Base-by-base conservation (phyloP, 2,888 invertebrate species). In the Lymantria dispar region DNA sequence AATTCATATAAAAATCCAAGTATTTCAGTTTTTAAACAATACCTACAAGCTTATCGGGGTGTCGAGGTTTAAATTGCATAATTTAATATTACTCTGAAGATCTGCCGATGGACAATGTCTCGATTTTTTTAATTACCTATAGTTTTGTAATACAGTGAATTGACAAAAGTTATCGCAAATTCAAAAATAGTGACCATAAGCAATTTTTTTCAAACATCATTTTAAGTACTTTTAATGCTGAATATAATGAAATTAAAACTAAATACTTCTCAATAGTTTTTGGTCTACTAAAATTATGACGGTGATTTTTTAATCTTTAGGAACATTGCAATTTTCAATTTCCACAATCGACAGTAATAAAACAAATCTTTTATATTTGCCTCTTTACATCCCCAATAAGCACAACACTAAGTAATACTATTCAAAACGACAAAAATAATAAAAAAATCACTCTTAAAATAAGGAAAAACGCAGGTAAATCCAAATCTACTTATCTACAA, bases 1-100 rank as follows among this genome's bases (percentile, higher is more conserved):
- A 89, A 89, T 87, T 88, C 89, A 89, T 88, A 89, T 89, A 89
- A 89, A 89, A 89, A 87, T 87, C 77, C 87, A 87, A 88, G 83
- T 88, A 69, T 81, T 85, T 87, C 86, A 82, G 84, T 78, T 85
- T 85, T 81, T 84, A 86, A 88, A 89, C 85, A 84, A 87, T 87
- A 83, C 73, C 82, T 84, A 83, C 80, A 50, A 47, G 56, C 62
- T 46, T 60, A 61, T 56, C 56, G 56, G 55, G 62, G 57, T 57
- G 45, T 39, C 40, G 52, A 60, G 61, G 54, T 12, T 15, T 30
- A 54, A 53, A 54, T 60, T 56, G 48, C 44, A 45, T 55, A 56
- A 55, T 50, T 48, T 44, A 40, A 52, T 43, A 50, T 10, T 44
- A 51, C 15, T n/a, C 44, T 59, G 46, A 31, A 7, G 31, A 54